phyloP scores from a whole-genome alignment of 35 echinoderm and acorn worm genomes.

The Hemicentrotus pulcherrimus region DNA sequence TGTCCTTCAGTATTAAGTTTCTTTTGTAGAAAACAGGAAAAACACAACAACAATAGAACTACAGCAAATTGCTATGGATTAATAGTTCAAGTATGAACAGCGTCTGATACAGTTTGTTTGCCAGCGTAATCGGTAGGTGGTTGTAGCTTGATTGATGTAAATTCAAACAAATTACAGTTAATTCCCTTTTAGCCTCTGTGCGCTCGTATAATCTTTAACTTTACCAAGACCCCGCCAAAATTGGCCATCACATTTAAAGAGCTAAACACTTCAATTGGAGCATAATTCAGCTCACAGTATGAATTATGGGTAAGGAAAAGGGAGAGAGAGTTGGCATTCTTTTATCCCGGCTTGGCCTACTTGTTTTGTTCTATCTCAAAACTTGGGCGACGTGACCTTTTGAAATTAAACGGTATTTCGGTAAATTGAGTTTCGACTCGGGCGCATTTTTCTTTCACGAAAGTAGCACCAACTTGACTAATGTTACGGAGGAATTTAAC shows the following conservation, averaged over 20 bases:
- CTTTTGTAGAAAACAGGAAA: too few species aligned
- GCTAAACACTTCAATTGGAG: background rate
- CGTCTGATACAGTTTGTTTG: constrained; percentile 26
- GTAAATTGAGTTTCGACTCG: constrained; percentile 14
- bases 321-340: background rate
- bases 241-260: background rate
- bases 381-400: constrained; percentile 6
- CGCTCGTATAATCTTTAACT: constrained; percentile 6
- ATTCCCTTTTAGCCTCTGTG: constrained; percentile 21
- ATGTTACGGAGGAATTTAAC: constrained; percentile 2
- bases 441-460: background rate
- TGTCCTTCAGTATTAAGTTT: too few species aligned
- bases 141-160: constrained; percentile 10
- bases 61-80: background rate
- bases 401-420: constrained; percentile 22
- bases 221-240: background rate
- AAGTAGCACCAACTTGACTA: background rate
- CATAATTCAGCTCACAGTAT: constrained; percentile 27
- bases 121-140: background rate
- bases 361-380: constrained; percentile 26
- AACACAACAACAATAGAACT: background rate
- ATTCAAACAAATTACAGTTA: constrained; percentile 42
- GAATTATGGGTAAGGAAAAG: background rate
- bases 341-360: background rate
- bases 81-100: background rate